Evolutionary conservation across 92 coral and sea anemone species (phyloP), one percentile per base, ranked within the genome.

Genomic region (Zoanthus sansibaricus): DNA sequence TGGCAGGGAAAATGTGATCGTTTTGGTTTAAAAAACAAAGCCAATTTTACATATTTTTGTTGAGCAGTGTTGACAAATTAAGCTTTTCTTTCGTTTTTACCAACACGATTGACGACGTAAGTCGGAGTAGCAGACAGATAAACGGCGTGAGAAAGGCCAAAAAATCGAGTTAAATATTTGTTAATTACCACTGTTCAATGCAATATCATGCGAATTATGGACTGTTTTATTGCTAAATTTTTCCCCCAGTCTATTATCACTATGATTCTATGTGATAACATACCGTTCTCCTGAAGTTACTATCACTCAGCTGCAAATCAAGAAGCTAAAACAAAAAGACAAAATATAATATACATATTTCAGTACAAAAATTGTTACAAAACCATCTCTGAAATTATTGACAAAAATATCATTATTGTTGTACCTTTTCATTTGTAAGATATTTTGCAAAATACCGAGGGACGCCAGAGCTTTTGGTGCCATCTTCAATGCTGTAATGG

Each of bases 241-340:
- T 49, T 2, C 54, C 8, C 12, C 6, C 54, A 33, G 1, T 3
- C 3, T 33, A 37, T 2, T 37, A 37, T 58, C 64, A 4, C 20
- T 12, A 12, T 58, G 1, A 37, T 14, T 58, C 0, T 0, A 4
- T n/a, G 21, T 17, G 4, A 49, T 11, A 18, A 88, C 98, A 92
- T 89, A 96, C 98, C 71, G 99, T 96, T 87, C 99, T 92, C 84
- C 99, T 85, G 85, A 96, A 96, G 89, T 95, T 96, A 78, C 98
- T 95, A 82, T 96, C 99, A 87, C 96, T 96, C 52, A 96, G 76
- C 86, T 96, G 99, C 21, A 96, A 89, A 80, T 96, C 98, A 66
- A 96, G 91, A n/a, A 96, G 93, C 98, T 96, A 62, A 52, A 45
- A 83, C 33, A 62, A 88, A 86, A 20, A 59, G 11, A 55, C 48